A percentile compares a stretch with the other conserved stretches of the same genome.
Evolutionary conservation across 2,888 invertebrate genomes (phyloP).

Genomic region (Empis stercorea): DNA sequence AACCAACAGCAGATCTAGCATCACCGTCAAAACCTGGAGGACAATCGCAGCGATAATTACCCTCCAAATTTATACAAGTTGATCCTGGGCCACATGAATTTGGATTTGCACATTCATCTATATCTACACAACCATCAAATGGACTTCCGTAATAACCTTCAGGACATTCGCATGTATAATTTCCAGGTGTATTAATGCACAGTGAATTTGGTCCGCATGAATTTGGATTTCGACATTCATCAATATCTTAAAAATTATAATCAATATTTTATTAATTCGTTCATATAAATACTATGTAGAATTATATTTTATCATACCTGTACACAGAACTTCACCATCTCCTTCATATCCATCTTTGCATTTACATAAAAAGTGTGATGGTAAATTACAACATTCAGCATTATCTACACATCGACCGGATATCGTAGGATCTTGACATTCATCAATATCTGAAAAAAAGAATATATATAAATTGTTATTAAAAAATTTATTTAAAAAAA

Average conservation of each 20-base stretch:
- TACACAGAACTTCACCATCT: conserved; percentile 77
- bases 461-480: neutral
- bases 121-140: conserved; percentile 62
- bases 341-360: conserved; percentile 84
- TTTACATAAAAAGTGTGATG: conserved; percentile 88
- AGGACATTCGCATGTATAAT: conserved; percentile 74
- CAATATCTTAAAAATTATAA: conserved; percentile 50
- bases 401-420: conserved; percentile 78
- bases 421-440: conserved; percentile 78
- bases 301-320: conserved; percentile 50
- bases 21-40: conserved; percentile 71
- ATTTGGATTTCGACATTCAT: conserved; percentile 72
- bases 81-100: conserved; percentile 68
- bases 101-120: conserved; percentile 66
- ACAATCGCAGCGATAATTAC: conserved; percentile 73
- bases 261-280: neutral
- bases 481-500: no score
- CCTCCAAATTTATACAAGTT: conserved; percentile 64
- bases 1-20: conserved; percentile 52
- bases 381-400: conserved; percentile 89
- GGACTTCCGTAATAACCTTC: conserved; percentile 77
- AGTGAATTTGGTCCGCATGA: conserved; percentile 70
- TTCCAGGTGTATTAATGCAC: conserved; percentile 74
- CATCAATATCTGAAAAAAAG: conserved; percentile 65
- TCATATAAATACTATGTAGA: no score